Conservation (phyloP, 2,888 invertebrate genomes). For the Amphipoea oculea region DNA sequence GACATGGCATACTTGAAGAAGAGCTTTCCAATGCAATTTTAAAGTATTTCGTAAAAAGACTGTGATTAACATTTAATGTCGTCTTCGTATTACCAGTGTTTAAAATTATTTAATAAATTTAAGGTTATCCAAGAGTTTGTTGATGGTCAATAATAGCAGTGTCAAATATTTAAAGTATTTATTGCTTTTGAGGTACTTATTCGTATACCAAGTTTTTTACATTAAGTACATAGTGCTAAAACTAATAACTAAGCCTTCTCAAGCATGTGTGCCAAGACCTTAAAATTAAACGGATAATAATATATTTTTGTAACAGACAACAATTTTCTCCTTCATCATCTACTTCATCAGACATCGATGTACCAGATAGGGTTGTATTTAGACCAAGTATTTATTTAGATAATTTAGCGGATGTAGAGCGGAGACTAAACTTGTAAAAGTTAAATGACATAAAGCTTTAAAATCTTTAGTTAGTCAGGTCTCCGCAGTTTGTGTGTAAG, state of each 20-base stretch:
- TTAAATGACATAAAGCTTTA: conserved; percentile 72
- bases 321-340: conserved; percentile 44
- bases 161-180: conserved; percentile 45
- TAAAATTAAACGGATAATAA: conserved; percentile 22
- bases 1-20: background rate
- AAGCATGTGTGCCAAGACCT: conserved; percentile 46
- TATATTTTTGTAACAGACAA: conserved; percentile 20
- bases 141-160: conserved; percentile 30
- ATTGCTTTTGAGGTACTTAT: conserved; percentile 52
- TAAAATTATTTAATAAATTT: conserved; percentile 28
- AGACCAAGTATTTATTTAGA: conserved; percentile 84
- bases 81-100: conserved; percentile 32
- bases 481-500: conserved; percentile 67
- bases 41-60: conserved; percentile 38
- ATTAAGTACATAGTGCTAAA: conserved; percentile 34
- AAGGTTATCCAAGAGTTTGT: conserved; percentile 22
- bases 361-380: conserved; percentile 81
- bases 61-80: conserved; percentile 22
- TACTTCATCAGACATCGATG: conserved; percentile 67
- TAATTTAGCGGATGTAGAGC: conserved; percentile 73
- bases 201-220: conserved; percentile 34
- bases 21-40: conserved; percentile 23
- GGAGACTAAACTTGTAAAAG: conserved; percentile 65
- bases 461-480: conserved; percentile 66
- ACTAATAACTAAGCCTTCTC: conserved; percentile 31